These are phyloP conservation scores for Heterocephalus glaber DNA, from an alignment of 2,113 vertebrate species.

Conservation along the genomic window DNA sequence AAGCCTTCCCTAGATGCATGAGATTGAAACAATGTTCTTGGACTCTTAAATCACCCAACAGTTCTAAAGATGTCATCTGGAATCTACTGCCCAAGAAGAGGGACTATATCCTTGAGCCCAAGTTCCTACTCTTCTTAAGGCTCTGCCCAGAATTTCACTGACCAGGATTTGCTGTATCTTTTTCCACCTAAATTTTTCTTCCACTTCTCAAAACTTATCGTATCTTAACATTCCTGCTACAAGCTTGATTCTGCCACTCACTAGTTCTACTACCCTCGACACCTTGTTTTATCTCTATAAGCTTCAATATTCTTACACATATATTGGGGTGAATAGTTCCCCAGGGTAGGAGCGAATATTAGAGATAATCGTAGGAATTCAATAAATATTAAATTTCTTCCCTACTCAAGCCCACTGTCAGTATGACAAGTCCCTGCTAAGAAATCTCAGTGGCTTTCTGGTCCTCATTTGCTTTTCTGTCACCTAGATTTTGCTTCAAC, in stretches of 20 bases:
- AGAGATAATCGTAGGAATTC: background rate
- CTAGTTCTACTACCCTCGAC: background rate
- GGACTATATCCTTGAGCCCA: background rate
- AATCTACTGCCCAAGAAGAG: background rate
- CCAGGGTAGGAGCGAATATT: background rate
- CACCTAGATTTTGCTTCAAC: background rate
- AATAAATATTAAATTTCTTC: background rate
- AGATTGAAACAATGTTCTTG: background rate
- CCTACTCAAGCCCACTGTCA: background rate
- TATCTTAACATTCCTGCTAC: background rate
- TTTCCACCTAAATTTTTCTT: background rate
- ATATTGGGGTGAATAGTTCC: background rate
- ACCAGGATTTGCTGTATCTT: background rate
- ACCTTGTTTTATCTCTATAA: background rate
- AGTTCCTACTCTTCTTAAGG: background rate
- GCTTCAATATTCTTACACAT: background rate
- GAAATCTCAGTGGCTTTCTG: background rate
- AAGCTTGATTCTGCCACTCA: background rate
- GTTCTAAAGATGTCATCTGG: background rate
- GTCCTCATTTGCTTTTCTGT: background rate
- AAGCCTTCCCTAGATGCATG: background rate
- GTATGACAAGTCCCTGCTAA: background rate
- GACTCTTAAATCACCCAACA: background rate
- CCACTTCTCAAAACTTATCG: conserved; percentile 14
- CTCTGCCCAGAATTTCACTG: background rate